Evolutionary conservation across 2,797 vertebrate genomes (phyloP), one percentile per base, ranked within the genome.

Genomic region (Oceanodroma leucorhoa): DNA sequence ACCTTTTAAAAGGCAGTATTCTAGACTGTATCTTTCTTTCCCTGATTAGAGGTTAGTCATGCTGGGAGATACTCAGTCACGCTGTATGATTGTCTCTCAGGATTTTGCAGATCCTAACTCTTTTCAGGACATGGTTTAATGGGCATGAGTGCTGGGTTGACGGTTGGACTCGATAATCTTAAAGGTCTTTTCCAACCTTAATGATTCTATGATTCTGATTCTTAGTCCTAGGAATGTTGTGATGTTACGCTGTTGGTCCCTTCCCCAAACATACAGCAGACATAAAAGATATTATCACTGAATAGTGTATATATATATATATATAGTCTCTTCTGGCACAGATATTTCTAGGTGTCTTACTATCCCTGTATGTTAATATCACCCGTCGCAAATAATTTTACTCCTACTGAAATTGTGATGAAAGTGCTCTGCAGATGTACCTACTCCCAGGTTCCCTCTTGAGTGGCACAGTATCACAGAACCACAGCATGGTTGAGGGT

Each of bases 91-190:
- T 62, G 67, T 50, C 22, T 79, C 17, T 80, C 38, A 38, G 53
- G 70, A 89, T 72, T 95, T 86, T 89, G 22, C 24, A 87, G 83
- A 87, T 79, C 67, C 46, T 50, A 75, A 36, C 15, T 73, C 57
- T 36, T 36, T 36, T 36, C 36, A 36, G 36, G 36, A 36, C 36
- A 36, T 36, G 36, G 36, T 36, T 36, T 36, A 36, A 36, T 36
- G 36, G 36, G 36, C 36, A 36, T 36, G 36, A 36, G 36, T 36
- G 36, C 36, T 36, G 36, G 36, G 36, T 36, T 36, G 36, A 36
- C 9, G 36, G 36, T 36, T 36, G 36, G 36, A 36, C 36, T 36
- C 36, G 36, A 36, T 36, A 36, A 36, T 36, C 36, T 36, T 36
- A 36, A 36, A 36, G 36, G 36, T 36, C 36, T 36, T 36, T 36